Evolutionary conservation across 1,140 invertebrate genomes (phyloP).

Genomic region (Lutraria rhynchaena): DNA sequence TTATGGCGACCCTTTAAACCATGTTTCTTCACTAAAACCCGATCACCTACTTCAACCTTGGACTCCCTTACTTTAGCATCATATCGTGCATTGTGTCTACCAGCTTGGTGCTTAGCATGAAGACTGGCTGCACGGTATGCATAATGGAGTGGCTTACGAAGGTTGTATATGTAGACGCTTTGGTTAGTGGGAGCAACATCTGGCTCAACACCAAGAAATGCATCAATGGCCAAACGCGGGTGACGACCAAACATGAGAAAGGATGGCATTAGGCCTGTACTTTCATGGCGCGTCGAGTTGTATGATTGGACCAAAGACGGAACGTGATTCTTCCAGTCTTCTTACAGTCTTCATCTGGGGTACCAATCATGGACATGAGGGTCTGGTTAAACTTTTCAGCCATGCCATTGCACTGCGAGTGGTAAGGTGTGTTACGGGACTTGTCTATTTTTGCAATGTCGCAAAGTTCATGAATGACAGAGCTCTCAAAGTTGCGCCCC

Average conservation of each 20-base stretch:
- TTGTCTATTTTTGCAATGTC: background rate
- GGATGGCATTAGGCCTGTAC: background rate
- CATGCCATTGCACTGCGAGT: background rate
- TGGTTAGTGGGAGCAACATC: background rate
- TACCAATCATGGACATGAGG: constrained; percentile 15
- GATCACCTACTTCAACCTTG: constrained; percentile 33
- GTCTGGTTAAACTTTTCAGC: constrained; percentile 5
- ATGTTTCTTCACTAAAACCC: constrained; percentile 35
- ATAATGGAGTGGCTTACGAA: too few species aligned
- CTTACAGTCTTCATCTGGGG: background rate
- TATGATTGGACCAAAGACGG: constrained; percentile 10
- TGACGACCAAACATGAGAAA: constrained; percentile 30
- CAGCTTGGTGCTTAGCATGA: background rate
- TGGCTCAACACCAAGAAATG: constrained; percentile 7
- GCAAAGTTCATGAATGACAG: constrained; percentile 3
- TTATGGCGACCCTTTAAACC: constrained; percentile 46
- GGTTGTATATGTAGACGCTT: background rate
- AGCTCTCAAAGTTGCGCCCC: constrained; percentile 19
- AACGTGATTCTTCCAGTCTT: constrained; percentile 3
- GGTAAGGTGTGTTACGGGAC: constrained; percentile 17
- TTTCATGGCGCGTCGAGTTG: background rate
- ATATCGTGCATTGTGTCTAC: constrained; percentile 17
- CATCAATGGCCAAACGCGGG: background rate
- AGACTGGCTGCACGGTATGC: too few species aligned
- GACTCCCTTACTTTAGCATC: constrained; percentile 7